Evolutionary conservation across 2,113 vertebrate species (phyloP), one percentile per base, ranked within the genome.

Genomic region (Neotoma lepida): DNA sequence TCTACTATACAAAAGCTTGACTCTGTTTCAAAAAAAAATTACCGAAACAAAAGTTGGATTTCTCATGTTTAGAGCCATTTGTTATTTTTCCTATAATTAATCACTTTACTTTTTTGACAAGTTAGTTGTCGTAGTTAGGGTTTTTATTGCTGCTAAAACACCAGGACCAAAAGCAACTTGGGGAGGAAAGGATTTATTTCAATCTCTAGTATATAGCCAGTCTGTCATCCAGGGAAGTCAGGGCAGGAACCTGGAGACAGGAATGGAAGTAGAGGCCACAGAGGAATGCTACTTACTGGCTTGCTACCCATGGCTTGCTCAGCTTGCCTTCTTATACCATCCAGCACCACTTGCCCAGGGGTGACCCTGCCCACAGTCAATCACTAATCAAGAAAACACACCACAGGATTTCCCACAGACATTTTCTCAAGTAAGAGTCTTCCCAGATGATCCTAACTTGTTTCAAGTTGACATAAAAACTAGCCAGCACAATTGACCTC

Each of bases 91-190:
- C 46, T 30, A 15, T 89, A 26, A 90, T 90, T 56, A 49, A 71
- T 85, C 41, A 73, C 33, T 82, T 92, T 74, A 54, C 58, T 80
- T 95, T 97, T 85, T 90, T 30, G 51, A 6, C 26, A 5, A 81
- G 20, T 12, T 61, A 9, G 26, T 96, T 86, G 90, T 51, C n/a
- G 46, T 46, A 46, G 73, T 74, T 24, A 46, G 26, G 28, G 30
- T 77, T 51, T 78, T 35, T 78, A 35, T 35, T 51, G 30, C 30
- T 78, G 15, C 12, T 51, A 51, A 78, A 51, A 51, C 46, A 49
- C 74, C 30, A 77, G 18, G 46, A 33, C 26, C 46, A 51, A 35
- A 28, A 35, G 15, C 28, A 35, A 51, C 15, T 51, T 51, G 46
- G 76, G 30, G 24, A 78, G 76, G 30, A 78, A 78, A 4, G 33